Percentiles rank a stretch among this genome's conserved stretches.
Conservation (phyloP, 2,113 vertebrate genomes). For the Chelonoidis abingdonii region DNA sequence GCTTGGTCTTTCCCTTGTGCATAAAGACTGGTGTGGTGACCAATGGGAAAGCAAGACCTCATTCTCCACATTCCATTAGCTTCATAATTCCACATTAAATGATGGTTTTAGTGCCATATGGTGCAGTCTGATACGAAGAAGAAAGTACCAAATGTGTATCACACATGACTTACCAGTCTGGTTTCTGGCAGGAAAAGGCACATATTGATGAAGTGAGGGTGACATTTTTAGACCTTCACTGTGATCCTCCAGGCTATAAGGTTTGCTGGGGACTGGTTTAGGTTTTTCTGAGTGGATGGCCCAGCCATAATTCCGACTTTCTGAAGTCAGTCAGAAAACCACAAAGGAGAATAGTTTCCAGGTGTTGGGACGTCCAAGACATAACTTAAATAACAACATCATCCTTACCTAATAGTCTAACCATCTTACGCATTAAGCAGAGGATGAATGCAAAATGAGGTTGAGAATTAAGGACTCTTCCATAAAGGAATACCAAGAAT, state of each 20-base stretch:
- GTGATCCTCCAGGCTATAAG: not conserved
- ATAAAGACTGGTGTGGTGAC: constrained; percentile 47
- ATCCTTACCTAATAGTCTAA: constrained; percentile 62
- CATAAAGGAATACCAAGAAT: constrained; percentile 4
- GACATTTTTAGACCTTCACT: not conserved
- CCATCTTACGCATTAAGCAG: constrained; percentile 64
- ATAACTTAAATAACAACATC: constrained; percentile 66
- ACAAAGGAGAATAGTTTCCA: constrained; percentile 71
- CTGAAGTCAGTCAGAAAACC: constrained; percentile 69
- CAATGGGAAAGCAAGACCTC: constrained; percentile 58
- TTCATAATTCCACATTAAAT: constrained; percentile 63
- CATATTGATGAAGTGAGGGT: not conserved
- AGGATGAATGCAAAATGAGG: constrained; percentile 43
- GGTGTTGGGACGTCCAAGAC: constrained; percentile 48
- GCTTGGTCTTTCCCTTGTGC: constrained; percentile 35
- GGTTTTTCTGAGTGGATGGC: not conserved
- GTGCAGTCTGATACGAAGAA: constrained; percentile 49
- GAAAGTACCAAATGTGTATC: not conserved
- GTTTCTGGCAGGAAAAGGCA: not conserved
- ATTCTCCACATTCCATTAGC: constrained; percentile 65
- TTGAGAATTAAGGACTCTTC: constrained; percentile 54
- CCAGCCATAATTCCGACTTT: constrained; percentile 65
- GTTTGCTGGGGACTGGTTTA: constrained; percentile 15
- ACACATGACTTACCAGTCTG: not conserved
- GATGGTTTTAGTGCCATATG: constrained; percentile 24